phyloP scores from a whole-genome alignment of 1,140 invertebrate species.

The Yoshiicerus persimilis region DNA sequence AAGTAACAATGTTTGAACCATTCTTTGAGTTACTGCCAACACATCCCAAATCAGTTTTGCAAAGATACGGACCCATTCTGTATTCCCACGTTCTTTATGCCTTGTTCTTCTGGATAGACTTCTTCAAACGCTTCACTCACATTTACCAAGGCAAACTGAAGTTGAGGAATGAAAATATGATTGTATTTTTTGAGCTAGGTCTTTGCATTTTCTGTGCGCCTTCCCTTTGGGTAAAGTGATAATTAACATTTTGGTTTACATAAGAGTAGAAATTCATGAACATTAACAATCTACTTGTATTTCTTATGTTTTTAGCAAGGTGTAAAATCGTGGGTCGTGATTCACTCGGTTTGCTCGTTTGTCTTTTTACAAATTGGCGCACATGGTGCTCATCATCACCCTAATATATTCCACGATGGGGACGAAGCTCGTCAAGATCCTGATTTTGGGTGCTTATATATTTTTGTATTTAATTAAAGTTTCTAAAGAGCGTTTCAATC shows the following conservation, averaged over 20 bases:
- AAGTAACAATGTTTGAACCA: conserved; percentile 66
- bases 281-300: not conserved
- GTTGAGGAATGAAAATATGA: not conserved
- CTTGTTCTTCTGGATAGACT: not conserved
- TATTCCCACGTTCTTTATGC: not conserved
- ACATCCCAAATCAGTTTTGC: conserved; percentile 55
- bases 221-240: not conserved
- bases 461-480: not conserved
- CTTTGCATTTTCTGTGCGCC: not conserved
- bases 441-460: conserved; percentile 43
- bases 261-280: not conserved
- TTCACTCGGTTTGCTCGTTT: conserved; percentile 43
- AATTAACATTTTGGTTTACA: not conserved
- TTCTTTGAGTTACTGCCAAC: conserved; percentile 66
- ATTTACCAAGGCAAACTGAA: not conserved
- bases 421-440: conserved; percentile 46
- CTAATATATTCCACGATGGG: conserved; percentile 51
- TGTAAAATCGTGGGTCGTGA: conserved; percentile 40
- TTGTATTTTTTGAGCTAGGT: not conserved
- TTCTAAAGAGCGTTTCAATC: no score
- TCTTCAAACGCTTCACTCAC: not conserved
- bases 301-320: not conserved
- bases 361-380: conserved; percentile 47
- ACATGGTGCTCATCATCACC: conserved; percentile 48
- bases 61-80: not conserved